phyloP scores from a whole-genome alignment of 2,113 vertebrate genomes.

The Sterrhoptilus dennistouni region DNA sequence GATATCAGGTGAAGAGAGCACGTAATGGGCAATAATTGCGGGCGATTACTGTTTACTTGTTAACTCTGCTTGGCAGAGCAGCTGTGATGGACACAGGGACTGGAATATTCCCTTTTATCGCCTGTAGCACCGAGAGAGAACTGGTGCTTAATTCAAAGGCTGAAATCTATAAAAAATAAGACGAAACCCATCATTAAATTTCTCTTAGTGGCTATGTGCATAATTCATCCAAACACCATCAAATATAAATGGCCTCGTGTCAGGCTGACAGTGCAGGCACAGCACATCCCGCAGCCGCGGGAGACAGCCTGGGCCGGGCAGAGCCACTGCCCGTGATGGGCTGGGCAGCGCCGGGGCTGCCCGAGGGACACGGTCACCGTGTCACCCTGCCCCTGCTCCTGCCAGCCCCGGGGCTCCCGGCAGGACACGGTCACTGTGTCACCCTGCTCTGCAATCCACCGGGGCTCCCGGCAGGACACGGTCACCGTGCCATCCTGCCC shows the following conservation, averaged over 20 bases:
- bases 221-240: conserved; percentile 89
- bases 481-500: not conserved
- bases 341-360: not conserved
- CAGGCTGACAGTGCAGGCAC: not conserved
- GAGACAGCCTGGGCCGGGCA: not conserved
- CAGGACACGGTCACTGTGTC: too few relatives aligned
- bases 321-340: not conserved
- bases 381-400: too few relatives aligned
- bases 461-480: too few relatives aligned
- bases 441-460: too few relatives aligned
- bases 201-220: conserved; percentile 85
- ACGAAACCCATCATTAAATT: conserved; percentile 88
- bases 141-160: conserved; percentile 81
- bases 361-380: too few relatives aligned
- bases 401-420: too few relatives aligned
- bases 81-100: not conserved
- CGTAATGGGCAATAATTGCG: conserved; percentile 78
- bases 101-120: conserved; percentile 33
- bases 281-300: not conserved
- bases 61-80: conserved; percentile 60
- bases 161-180: conserved; percentile 71
- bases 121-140: conserved; percentile 41
- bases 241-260: conserved; percentile 87
- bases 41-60: conserved; percentile 69
- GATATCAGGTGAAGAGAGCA: conserved; percentile 74